A percentile compares a stretch with the other conserved stretches of the same genome.
Evolutionary conservation across 1,140 invertebrate genomes (phyloP).

Genomic region (Charaxes varanes): DNA sequence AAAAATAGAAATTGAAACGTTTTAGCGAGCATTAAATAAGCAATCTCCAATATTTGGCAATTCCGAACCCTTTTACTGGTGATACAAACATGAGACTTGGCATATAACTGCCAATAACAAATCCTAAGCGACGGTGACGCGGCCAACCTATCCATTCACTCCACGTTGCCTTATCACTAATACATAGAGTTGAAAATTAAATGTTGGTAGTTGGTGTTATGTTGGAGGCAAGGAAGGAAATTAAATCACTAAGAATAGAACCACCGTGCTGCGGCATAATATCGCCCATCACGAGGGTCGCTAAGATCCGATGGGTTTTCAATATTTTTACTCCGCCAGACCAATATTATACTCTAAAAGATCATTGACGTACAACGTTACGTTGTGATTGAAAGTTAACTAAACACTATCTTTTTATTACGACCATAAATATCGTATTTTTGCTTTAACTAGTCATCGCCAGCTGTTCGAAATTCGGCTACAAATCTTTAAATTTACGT

Average conservation of each 20-base stretch:
- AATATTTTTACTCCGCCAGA: slow-evolving; percentile 17
- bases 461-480: too few relatives aligned
- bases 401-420: too few relatives aligned
- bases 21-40: slow-evolving; percentile 16
- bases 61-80: slow-evolving; percentile 14
- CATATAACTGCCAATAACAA: slow-evolving; percentile 31
- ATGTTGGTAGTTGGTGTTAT: slow-evolving; percentile 1
- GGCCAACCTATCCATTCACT: background rate
- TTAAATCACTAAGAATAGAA: slow-evolving; percentile 44
- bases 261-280: slow-evolving; percentile 38
- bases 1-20: slow-evolving; percentile 7
- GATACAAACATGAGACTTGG: slow-evolving; percentile 27
- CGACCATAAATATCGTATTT: too few relatives aligned
- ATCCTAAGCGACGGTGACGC: slow-evolving; percentile 21
- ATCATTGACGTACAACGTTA: slow-evolving; percentile 2
- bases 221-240: slow-evolving; percentile 31
- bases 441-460: too few relatives aligned
- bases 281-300: slow-evolving; percentile 23
- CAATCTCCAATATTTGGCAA: slow-evolving; percentile 21
- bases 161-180: background rate
- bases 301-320: slow-evolving; percentile 24
- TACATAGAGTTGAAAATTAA: slow-evolving; percentile 7
- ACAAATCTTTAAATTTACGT: too few relatives aligned
- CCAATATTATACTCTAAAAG: slow-evolving; percentile 11
- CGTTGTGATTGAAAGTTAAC: too few relatives aligned